Evolutionary conservation across 2,797 vertebrate species (phyloP).

Genomic region (Anisognathus igniventris): DNA sequence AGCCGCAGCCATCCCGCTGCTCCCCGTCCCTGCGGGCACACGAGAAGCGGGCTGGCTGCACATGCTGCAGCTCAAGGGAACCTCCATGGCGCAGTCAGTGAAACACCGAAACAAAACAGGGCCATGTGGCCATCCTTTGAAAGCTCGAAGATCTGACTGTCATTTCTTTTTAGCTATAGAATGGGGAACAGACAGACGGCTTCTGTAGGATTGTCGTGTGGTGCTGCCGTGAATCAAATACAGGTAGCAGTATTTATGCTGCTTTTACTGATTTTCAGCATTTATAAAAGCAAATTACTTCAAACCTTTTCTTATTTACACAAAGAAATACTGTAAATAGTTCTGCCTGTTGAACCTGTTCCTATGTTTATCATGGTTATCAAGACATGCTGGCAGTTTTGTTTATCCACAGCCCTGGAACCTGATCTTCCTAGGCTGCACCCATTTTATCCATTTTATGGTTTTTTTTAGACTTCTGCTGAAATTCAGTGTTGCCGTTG

Average conservation of each 20-base stretch:
- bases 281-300: not conserved
- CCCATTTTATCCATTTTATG: accelerated
- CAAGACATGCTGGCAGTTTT: not conserved
- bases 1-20: accelerated
- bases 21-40: accelerated
- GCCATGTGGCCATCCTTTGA: accelerated
- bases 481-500: not conserved
- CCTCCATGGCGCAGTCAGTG: accelerated
- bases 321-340: not conserved
- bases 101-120: not conserved
- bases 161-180: constrained; percentile 11
- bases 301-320: not conserved
- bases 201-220: not conserved
- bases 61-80: not conserved
- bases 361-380: not conserved
- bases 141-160: not conserved
- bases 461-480: not conserved
- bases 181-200: constrained; percentile 65
- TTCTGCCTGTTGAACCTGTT: not conserved
- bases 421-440: not conserved
- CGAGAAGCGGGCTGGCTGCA: accelerated
- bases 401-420: not conserved
- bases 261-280: not conserved
- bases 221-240: constrained; percentile 55
- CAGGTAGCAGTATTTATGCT: constrained; percentile 36